Evolutionary conservation across 2,888 invertebrate genomes (phyloP), one percentile per base, ranked within the genome.

Genomic region (Tridacna gigas): DNA sequence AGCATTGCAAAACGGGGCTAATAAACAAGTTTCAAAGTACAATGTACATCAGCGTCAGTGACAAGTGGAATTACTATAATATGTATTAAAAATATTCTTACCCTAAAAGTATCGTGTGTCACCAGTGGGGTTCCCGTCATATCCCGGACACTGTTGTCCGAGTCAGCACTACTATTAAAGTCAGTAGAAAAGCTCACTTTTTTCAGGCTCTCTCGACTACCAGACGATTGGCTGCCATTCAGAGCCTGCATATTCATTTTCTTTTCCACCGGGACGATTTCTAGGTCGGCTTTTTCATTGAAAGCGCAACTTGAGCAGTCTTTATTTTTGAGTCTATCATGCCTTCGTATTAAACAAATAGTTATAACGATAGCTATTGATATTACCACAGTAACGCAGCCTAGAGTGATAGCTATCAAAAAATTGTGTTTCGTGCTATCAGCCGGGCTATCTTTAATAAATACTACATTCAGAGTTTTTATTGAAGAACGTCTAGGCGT

Each of bases 141-240:
- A 77, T 84, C 87, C 45, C 76, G 73, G 51, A 45, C 56, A 63
- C 76, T 74, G 15, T 74, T 66, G n/a, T 87, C 87, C 11, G 81
- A 79, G 26, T 84, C 84, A 18, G 80, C 37, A 60, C 79, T 85
- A 26, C 84, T 81, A 25, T 80, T 81, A 63, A 79, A 81, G 48
- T 83, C 87, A 28, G 79, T 77, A 0, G 86, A 81, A 67, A 87
- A 87, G 67, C 87, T 87, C 26, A 87, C 87, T 77, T 87, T 87
- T 77, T 87, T 87, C 65, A 87, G 65, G 65, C 87, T 87, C 60
- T 87, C 87, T 67, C 79, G 83, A 61, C 84, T 87, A 15, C 80
- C 85, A 5, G 83, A 74, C 18, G 82, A 78, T 28, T 75, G 60
- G 26, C 77, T 77, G 20, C 48, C 74, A 26, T 79, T 78, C 12